phyloP scores from a whole-genome alignment of 1,140 invertebrate species.

The Episyrphus balteatus region DNA sequence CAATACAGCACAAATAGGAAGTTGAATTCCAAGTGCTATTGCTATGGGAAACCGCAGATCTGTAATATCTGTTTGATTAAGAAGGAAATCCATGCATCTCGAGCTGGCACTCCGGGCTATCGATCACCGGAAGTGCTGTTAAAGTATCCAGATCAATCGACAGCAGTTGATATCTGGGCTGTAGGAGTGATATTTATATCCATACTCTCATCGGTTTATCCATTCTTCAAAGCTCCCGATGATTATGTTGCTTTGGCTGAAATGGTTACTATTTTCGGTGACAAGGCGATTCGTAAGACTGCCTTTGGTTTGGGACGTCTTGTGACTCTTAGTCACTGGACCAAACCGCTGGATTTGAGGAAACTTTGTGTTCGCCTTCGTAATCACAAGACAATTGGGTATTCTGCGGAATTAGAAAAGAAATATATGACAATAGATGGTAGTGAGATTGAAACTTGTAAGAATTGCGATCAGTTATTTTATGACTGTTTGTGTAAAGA shows the following conservation, averaged over 20 bases:
- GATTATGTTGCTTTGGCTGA: conserved; percentile 72
- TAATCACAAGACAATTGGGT: conserved; percentile 20
- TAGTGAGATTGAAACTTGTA: conserved; percentile 19
- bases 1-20: conserved; percentile 28
- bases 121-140: conserved; percentile 79
- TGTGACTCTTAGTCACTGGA: conserved; percentile 43
- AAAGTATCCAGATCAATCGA: conserved; percentile 60
- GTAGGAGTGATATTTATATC: conserved; percentile 75
- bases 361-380: conserved; percentile 41
- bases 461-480: conserved; percentile 33
- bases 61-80: conserved; percentile 51
- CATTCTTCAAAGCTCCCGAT: conserved; percentile 72
- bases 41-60: conserved; percentile 51
- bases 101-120: conserved; percentile 82
- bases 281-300: conserved; percentile 51
- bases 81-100: conserved; percentile 52
- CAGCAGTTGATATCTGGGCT: conserved; percentile 83
- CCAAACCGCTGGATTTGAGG: conserved; percentile 41
- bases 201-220: conserved; percentile 66
- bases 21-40: conserved; percentile 41
- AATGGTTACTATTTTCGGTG: conserved; percentile 71
- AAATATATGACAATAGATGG: conserved; percentile 21
- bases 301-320: conserved; percentile 51
- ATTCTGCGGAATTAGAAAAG: conserved; percentile 16
- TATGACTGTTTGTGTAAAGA: conserved; percentile 31